phyloP scores from a whole-genome alignment of 1,140 invertebrate genomes.

The Temnothorax curvispinosus region DNA sequence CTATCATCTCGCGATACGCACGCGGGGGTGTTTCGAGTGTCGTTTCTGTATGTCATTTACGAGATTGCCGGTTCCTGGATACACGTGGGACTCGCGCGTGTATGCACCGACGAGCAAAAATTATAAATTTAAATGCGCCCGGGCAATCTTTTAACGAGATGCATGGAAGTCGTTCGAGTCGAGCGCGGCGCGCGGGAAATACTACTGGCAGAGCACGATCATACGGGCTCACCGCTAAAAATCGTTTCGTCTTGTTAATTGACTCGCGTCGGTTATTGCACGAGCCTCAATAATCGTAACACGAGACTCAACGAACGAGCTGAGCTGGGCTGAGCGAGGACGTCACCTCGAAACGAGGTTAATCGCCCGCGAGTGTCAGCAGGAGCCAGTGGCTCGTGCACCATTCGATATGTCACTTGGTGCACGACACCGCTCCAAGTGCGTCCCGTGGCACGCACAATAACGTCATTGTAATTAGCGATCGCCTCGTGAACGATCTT shows the following conservation, averaged over 20 bases:
- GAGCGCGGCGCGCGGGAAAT: not conserved
- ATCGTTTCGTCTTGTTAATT: constrained; percentile 57
- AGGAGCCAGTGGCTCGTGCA: constrained; percentile 33
- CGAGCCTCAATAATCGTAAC: constrained; percentile 72
- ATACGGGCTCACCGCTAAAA: not conserved
- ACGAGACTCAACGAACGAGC: not conserved
- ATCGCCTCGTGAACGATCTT: constrained; percentile 41
- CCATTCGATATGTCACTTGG: constrained; percentile 35
- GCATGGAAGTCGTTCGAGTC: constrained; percentile 24
- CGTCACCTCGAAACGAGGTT: constrained; percentile 80
- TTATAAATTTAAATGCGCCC: constrained; percentile 38
- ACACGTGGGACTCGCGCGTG: not conserved
- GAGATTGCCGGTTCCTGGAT: not conserved
- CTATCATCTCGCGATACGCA: constrained; percentile 35
- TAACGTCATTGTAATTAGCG: constrained; percentile 31
- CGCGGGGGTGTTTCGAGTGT: constrained; percentile 28
- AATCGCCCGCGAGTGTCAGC: constrained; percentile 73
- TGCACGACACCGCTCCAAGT: not conserved
- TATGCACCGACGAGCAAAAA: not conserved
- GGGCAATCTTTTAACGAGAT: not conserved
- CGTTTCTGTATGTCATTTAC: constrained; percentile 6
- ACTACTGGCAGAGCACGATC: not conserved
- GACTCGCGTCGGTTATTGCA: constrained; percentile 50
- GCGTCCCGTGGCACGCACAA: not conserved
- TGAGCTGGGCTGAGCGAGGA: constrained; percentile 73